A percentile compares a stretch with the other conserved stretches of the same genome.
These are phyloP conservation scores for Plebejus argus DNA, from an alignment of 2,888 invertebrate genomes.

Conservation along the genomic window DNA sequence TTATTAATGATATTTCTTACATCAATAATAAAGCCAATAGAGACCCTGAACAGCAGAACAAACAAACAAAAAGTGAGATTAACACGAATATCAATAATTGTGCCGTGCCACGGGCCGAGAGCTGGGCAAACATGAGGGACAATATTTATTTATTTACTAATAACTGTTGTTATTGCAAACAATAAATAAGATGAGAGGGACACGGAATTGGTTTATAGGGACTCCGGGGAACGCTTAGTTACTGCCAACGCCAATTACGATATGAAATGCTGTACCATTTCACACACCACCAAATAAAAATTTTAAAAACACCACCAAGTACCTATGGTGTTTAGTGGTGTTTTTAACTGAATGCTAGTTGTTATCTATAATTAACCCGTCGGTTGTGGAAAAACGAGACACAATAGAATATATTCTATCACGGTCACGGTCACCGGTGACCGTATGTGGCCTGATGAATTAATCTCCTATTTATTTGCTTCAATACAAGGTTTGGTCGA, in stretches of 20 bases:
- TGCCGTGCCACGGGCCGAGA: constrained; percentile 63
- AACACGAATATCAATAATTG: constrained; percentile 68
- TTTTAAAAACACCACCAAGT: no score
- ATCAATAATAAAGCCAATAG: constrained; percentile 51
- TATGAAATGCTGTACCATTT: not conserved
- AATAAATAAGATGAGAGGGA: constrained; percentile 75
- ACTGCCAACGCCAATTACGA: constrained; percentile 25
- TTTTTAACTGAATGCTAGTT: no score
- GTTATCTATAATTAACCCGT: no score
- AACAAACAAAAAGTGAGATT: constrained; percentile 63
- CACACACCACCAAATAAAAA: no score
- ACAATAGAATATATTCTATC: no score
- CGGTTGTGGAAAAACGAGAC: no score
- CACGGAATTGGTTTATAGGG: constrained; percentile 77
- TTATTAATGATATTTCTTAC: constrained; percentile 17
- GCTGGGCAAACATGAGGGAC: constrained; percentile 69
- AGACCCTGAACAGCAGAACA: constrained; percentile 48
- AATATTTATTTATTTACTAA: constrained; percentile 79
- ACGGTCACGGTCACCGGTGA: no score
- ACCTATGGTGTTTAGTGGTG: no score
- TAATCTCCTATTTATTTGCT: no score
- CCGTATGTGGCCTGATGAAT: no score
- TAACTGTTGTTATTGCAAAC: constrained; percentile 66
- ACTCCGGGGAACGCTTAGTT: constrained; percentile 60
- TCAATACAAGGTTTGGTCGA: no score